Percentiles rank a stretch among this genome's conserved stretches.
Conservation (phyloP, 2,113 vertebrate genomes). For the Climacteris rufus region DNA sequence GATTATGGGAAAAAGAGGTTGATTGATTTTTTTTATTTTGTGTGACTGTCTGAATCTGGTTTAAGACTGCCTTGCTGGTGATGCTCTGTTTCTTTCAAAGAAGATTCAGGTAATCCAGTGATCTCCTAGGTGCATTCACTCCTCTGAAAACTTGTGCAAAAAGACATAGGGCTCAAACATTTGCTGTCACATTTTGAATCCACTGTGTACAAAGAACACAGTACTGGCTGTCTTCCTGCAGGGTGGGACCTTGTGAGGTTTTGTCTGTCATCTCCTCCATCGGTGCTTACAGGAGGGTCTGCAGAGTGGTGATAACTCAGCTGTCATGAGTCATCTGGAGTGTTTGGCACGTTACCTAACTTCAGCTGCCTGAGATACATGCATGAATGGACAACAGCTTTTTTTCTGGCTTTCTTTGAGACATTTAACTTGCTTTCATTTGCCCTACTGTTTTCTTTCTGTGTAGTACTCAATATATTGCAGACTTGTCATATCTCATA, state of each 20-base stretch:
- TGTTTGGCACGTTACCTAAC: accelerated
- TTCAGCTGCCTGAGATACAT: not conserved
- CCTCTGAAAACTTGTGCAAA: not conserved
- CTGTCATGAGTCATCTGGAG: not conserved
- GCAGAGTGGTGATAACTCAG: not conserved
- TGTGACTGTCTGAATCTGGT: not conserved
- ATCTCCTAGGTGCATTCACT: not conserved
- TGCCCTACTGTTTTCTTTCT: not conserved
- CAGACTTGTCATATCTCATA: not conserved
- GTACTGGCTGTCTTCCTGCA: not conserved
- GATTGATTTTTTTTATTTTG: not conserved
- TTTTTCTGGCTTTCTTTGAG: not conserved
- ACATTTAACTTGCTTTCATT: not conserved
- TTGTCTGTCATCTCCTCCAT: not conserved
- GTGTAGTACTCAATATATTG: not conserved
- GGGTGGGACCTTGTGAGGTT: not conserved
- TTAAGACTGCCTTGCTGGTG: not conserved
- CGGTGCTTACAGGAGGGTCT: not conserved
- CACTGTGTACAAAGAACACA: not conserved
- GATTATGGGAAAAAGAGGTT: not conserved
- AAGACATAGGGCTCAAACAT: not conserved
- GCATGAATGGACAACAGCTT: not conserved
- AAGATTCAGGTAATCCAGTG: not conserved
- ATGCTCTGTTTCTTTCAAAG: not conserved
- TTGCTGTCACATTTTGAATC: not conserved